These are phyloP conservation scores for Drosophila atroscutellata DNA, from an alignment of 2,888 invertebrate genomes.

Conservation along the genomic window DNA sequence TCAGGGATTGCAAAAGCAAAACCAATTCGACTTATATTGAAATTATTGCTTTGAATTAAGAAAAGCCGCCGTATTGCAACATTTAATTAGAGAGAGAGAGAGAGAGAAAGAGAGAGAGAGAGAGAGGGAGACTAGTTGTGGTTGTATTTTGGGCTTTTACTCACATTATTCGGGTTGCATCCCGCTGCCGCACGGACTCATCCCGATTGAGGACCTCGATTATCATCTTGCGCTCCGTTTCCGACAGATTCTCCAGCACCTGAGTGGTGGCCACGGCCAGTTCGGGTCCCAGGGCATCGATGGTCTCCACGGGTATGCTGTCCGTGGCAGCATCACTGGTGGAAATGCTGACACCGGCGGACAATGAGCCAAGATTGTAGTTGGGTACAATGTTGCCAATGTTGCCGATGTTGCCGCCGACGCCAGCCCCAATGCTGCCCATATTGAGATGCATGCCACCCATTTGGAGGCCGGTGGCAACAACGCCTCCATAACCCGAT, in stretches of 20 bases:
- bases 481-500: slow-evolving; percentile 35
- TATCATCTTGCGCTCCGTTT: slow-evolving; percentile 86
- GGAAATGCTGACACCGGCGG: slow-evolving; percentile 47
- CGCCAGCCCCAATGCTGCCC: slow-evolving; percentile 25
- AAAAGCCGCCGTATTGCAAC: background rate
- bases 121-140: background rate
- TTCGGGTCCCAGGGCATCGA: slow-evolving; percentile 83
- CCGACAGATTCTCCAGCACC: slow-evolving; percentile 84
- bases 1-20: background rate
- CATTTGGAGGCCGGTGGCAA: slow-evolving; percentile 49
- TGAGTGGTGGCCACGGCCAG: slow-evolving; percentile 83
- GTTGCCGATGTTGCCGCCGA: slow-evolving; percentile 23
- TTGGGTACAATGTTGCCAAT: slow-evolving; percentile 31
- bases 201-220: slow-evolving; percentile 86
- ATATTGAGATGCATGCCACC: slow-evolving; percentile 47
- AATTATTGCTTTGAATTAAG: background rate
- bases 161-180: slow-evolving; percentile 86
- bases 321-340: slow-evolving; percentile 69
- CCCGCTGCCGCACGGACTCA: slow-evolving; percentile 86
- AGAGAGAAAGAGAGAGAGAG: background rate
- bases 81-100: slow-evolving; percentile 2
- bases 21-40: background rate
- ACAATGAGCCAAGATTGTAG: slow-evolving; percentile 43
- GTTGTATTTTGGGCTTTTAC: slow-evolving; percentile 71
- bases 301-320: slow-evolving; percentile 78